Conservation (phyloP, 2,888 invertebrate genomes). For the Apodemia hepburni region DNA sequence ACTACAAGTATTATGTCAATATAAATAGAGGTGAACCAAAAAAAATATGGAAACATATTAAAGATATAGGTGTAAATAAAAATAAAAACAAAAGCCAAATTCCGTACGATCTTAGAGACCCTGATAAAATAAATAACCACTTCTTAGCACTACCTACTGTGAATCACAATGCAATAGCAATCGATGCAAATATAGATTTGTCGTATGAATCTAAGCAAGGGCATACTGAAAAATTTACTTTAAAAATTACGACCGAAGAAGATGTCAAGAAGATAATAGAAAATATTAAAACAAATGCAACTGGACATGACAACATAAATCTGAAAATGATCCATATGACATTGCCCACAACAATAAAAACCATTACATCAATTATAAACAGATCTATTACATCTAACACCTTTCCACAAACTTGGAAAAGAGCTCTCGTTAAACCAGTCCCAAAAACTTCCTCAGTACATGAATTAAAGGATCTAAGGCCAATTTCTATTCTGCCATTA, state of each 20-base stretch:
- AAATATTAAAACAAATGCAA: slow-evolving; percentile 23
- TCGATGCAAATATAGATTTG: not conserved
- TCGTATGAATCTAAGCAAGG: not conserved
- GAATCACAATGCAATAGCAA: not conserved
- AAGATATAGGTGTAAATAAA: no score
- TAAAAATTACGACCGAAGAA: slow-evolving; percentile 7
- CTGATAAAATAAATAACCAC: slow-evolving; percentile 25
- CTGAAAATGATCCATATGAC: slow-evolving; percentile 29
- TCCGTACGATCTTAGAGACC: not conserved
- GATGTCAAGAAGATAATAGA: slow-evolving; percentile 23
- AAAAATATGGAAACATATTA: slow-evolving; percentile 10
- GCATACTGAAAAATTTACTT: not conserved
- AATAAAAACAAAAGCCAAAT: no score
- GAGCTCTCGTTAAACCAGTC: slow-evolving; percentile 33
- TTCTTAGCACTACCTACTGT: slow-evolving; percentile 20
- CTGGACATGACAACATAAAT: slow-evolving; percentile 25
- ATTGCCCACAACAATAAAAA: slow-evolving; percentile 21
- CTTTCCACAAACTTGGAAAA: slow-evolving; percentile 35
- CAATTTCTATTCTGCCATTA: slow-evolving; percentile 22
- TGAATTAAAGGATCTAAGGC: slow-evolving; percentile 30
- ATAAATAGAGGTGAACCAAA: not conserved
- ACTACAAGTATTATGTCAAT: slow-evolving; percentile 1
- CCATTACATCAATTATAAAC: slow-evolving; percentile 28
- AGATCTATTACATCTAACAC: slow-evolving; percentile 20
- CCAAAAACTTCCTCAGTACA: slow-evolving; percentile 31